Evolutionary conservation across 2,888 invertebrate genomes (phyloP), one percentile per base, ranked within the genome.

Genomic region (Bembecia ichneumoniformis): DNA sequence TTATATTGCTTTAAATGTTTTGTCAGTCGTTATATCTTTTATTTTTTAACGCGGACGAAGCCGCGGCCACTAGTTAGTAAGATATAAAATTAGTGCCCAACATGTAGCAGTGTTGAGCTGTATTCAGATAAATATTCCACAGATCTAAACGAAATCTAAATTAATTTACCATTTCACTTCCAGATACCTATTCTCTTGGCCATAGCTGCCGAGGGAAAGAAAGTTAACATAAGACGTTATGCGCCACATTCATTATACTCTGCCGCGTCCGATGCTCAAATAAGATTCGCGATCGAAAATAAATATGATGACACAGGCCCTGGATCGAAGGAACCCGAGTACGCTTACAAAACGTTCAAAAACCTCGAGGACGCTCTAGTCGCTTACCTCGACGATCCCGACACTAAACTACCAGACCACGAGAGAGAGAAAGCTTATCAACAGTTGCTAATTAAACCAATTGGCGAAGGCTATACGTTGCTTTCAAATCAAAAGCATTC

Each of bases 301-400:
- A 77, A 78, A 54, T 88, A 81, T 52, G 87, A 87, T 53, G 71
- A 82, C 58, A 88, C 88, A 0, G 88, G 88, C 4, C 87, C 87
- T 0, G 86, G 82, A 3, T 77, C 82, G 0, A 77, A 74, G 16
- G 52, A 58, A 1, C 73, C 65, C 0, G 76, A 75, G 48, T 65
- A 59, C 50, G 87, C 86, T 0, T 83, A 79, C 67, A 68, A 69
- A 16, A 81, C 79, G 0, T 83, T 77, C 63, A 74, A 66, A 16
- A 77, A 56, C 15, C 49, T 84, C 3, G 80, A 82, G 16, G 82
- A 83, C 0, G 84, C 82, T 0, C 52, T 86, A 0, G 36, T 82
- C 10, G 74, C 69, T 1, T 84, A 76, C 56, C 49, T 81, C 0
- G 70, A 82, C 15, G 83, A 87, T 45, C 75, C 80, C 0, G 83